These are phyloP conservation scores for Psittacula derbiana DNA, from an alignment of 2,797 vertebrate genomes.

Conservation along the genomic window DNA sequence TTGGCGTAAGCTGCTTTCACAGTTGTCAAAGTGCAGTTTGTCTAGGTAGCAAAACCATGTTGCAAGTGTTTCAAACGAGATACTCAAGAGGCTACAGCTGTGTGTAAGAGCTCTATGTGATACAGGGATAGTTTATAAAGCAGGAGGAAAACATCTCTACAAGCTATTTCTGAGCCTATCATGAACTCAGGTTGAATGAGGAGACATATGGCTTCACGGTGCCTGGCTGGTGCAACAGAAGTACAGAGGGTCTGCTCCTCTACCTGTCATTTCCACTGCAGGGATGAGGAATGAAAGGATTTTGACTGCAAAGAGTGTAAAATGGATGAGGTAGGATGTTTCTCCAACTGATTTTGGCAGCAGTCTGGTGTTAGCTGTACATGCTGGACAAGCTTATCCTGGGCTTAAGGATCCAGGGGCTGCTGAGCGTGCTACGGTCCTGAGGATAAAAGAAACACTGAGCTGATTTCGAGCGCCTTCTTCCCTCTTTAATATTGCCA, in stretches of 20 bases:
- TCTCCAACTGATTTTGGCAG: background rate
- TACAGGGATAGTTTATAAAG: background rate
- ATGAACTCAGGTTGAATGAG: background rate
- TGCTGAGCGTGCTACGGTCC: background rate
- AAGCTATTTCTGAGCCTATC: background rate
- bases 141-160: background rate
- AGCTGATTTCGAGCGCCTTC: background rate
- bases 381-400: background rate
- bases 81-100: background rate
- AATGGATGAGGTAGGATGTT: background rate
- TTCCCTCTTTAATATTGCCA: background rate
- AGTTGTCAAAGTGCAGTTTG: background rate
- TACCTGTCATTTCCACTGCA: background rate
- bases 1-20: background rate
- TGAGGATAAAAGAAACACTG: background rate
- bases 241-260: background rate
- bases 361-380: background rate
- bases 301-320: background rate
- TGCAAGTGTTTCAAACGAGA: background rate
- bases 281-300: background rate
- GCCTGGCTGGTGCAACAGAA: background rate
- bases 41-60: background rate
- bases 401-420: too few relatives aligned
- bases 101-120: background rate
- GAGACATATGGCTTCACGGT: background rate